Evolutionary conservation across 1,140 invertebrate genomes (phyloP), one percentile per base, ranked within the genome.

Genomic region (Trissolcus basalis): DNA sequence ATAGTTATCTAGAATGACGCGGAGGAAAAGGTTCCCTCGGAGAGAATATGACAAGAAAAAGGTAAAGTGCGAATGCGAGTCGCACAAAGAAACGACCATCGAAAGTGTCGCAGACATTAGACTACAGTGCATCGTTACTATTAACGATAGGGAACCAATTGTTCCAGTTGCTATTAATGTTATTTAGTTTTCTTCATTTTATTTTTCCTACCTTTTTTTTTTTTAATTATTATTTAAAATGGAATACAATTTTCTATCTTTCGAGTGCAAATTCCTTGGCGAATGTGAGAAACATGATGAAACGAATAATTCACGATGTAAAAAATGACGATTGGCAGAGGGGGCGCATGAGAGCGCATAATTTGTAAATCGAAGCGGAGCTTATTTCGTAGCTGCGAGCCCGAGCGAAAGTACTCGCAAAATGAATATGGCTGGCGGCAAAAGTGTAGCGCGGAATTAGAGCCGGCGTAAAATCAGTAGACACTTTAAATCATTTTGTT

Each of bases 61-160:
- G 58, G 47, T 50, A 74, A 71, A 78, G 64, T 45, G 49, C 50
- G 63, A 76, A 51, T 33, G 39, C 36, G 65, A 70, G 45, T 19
- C 27, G 49, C 36, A 53, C 63, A 65, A 73, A 45, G 45, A 47
- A 65, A 51, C 48, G 36, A 36, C 19, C 68, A 35, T 63, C 64
- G 51, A 72, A 59, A 76, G 71, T 74, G 69, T 65, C 64, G 74
- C 76, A 65, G 75, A 77, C 77, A 81, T 81, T 82, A 80, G 80
- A 77, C 19, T 39, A 49, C 58, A 49, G n/a, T 59, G 81, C 80
- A 78, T 82, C 82, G 83, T 85, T 85, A 83, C 78, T 78, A 82
- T 80, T 85, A 85, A 85, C 81, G 81, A 84, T 78, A 72, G 1
- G 77, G 74, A 75, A 82, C 83, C 81, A 81, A 84, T 83, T 82